Percentiles rank a stretch among this genome's conserved stretches.
These are phyloP conservation scores for Zeugodacus cucurbitae DNA, from an alignment of 1,140 invertebrate genomes.

Conservation along the genomic window DNA sequence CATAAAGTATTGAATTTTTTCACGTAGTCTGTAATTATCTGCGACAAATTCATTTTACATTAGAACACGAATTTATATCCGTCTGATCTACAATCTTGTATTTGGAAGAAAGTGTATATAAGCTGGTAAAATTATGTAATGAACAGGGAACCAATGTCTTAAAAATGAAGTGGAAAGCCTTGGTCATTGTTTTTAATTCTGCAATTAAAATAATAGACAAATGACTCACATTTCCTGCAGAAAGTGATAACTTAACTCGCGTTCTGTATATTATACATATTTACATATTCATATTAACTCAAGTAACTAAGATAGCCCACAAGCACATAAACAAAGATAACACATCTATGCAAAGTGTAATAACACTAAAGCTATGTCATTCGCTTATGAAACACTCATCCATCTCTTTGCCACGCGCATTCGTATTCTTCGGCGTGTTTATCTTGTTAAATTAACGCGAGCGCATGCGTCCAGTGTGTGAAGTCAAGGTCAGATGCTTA, in stretches of 20 bases:
- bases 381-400: not conserved
- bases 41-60: no score
- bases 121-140: no score
- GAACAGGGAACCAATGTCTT: no score
- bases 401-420: not conserved
- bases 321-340: not conserved
- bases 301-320: not conserved
- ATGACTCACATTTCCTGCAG: not conserved
- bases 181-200: no score
- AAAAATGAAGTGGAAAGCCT: no score
- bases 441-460: not conserved
- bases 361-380: not conserved
- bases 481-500: constrained; percentile 21
- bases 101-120: no score
- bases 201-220: not conserved
- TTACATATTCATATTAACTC: not conserved
- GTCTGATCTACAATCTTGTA: no score
- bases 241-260: not conserved
- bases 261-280: no score
- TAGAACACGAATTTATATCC: no score
- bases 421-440: not conserved
- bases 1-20: no score
- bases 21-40: no score
- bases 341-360: not conserved
- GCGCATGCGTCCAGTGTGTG: constrained; percentile 13